Conservation (phyloP, 2,113 vertebrate genomes). For the Podarcis cretensis region DNA sequence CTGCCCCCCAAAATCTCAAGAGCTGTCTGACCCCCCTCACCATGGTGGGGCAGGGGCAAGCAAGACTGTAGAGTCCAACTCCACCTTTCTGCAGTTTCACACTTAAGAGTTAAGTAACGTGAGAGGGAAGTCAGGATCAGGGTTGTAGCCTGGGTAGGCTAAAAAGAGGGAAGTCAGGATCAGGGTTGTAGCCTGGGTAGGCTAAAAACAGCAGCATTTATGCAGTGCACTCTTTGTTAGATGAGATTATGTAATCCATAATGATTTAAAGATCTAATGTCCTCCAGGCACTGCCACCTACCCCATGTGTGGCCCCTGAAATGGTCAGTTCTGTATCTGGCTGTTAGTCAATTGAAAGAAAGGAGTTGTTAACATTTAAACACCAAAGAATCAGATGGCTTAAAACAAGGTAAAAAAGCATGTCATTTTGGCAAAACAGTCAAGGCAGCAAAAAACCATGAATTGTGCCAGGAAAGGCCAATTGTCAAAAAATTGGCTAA, state of each 20-base stretch:
- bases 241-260: constrained; percentile 74
- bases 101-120: too few relatives aligned
- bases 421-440: constrained; percentile 2
- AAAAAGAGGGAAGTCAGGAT: constrained; percentile 57
- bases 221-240: constrained; percentile 44
- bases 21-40: too few relatives aligned
- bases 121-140: too few relatives aligned
- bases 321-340: constrained; percentile 59
- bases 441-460: constrained; percentile 43
- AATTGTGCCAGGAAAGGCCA: constrained; percentile 56
- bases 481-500: constrained; percentile 36
- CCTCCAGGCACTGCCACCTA: constrained; percentile 64
- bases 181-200: neutral
- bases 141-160: constrained; percentile 13
- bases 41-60: too few relatives aligned
- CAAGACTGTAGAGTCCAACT: too few relatives aligned
- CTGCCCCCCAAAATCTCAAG: too few relatives aligned
- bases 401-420: neutral
- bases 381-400: constrained; percentile 44
- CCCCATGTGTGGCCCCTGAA: constrained; percentile 52
- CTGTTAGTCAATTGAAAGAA: constrained; percentile 61
- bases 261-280: constrained; percentile 70
- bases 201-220: constrained; percentile 76
- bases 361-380: constrained; percentile 44
- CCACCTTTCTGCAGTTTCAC: too few relatives aligned